These are phyloP conservation scores for Speoplatyrhinus poulsoni DNA, from an alignment of 2,113 vertebrate species.

Conservation along the genomic window DNA sequence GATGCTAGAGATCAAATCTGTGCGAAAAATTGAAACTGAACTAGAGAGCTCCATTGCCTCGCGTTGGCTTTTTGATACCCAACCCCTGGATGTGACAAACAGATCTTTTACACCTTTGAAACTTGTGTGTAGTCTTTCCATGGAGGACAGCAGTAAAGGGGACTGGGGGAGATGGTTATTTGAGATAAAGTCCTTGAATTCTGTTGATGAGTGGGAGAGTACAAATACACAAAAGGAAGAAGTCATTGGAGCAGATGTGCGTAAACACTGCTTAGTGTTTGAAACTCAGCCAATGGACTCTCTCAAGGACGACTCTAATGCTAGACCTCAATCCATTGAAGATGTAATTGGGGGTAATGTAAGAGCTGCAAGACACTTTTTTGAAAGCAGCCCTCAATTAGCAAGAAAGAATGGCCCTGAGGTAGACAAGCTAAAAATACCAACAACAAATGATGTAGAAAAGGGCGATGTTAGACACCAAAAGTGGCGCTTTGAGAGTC, in stretches of 20 bases:
- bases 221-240: slow-evolving; percentile 74
- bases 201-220: slow-evolving; percentile 76
- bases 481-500: slow-evolving; percentile 87
- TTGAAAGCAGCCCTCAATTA: slow-evolving; percentile 83
- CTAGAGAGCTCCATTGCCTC: slow-evolving; percentile 81
- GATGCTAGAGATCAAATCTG: slow-evolving; percentile 83
- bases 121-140: slow-evolving; percentile 80
- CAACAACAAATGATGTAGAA: slow-evolving; percentile 74
- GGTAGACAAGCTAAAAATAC: slow-evolving; percentile 79
- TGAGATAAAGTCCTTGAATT: slow-evolving; percentile 83
- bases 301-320: slow-evolving; percentile 78
- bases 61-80: slow-evolving; percentile 83
- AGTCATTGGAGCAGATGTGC: slow-evolving; percentile 82
- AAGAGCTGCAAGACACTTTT: slow-evolving; percentile 82
- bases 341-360: slow-evolving; percentile 87
- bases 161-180: slow-evolving; percentile 84
- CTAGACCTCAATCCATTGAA: slow-evolving; percentile 61
- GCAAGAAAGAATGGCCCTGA: slow-evolving; percentile 74
- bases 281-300: slow-evolving; percentile 84
- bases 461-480: slow-evolving; percentile 86
- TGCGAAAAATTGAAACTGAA: slow-evolving; percentile 84
- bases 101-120: slow-evolving; percentile 77
- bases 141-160: slow-evolving; percentile 79
- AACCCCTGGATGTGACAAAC: slow-evolving; percentile 80
- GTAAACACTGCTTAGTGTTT: slow-evolving; percentile 85